These are phyloP conservation scores for Netelia inedita DNA, from an alignment of 2,888 invertebrate species.

Conservation along the genomic window DNA sequence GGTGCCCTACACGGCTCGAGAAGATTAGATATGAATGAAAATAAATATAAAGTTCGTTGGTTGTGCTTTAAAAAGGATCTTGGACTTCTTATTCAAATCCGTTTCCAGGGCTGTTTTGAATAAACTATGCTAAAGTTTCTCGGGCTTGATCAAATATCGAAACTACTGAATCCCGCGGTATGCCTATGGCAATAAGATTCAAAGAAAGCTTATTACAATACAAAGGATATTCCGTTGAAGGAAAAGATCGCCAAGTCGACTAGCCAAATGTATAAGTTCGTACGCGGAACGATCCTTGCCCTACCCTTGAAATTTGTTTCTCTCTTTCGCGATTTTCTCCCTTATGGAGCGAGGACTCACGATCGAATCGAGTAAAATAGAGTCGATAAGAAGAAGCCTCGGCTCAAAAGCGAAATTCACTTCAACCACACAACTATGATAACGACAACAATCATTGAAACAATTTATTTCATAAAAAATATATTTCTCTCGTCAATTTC, in stretches of 20 bases:
- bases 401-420: neutral
- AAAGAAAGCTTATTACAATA: conserved; percentile 79
- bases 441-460: too few relatives aligned
- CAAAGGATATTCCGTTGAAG: conserved; percentile 78
- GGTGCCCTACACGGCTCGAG: conserved; percentile 78
- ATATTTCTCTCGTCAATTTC: neutral
- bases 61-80: conserved; percentile 73
- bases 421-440: neutral
- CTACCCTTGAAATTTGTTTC: neutral
- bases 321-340: neutral
- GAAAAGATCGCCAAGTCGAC: neutral
- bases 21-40: conserved; percentile 78
- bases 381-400: neutral
- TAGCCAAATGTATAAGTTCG: neutral
- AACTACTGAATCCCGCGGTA: conserved; percentile 48
- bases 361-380: neutral
- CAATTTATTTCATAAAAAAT: too few relatives aligned
- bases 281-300: neutral
- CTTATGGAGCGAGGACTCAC: neutral
- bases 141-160: conserved; percentile 72
- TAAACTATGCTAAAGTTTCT: conserved; percentile 73
- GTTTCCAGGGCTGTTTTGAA: conserved; percentile 80
- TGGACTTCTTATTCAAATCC: conserved; percentile 82
- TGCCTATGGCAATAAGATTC: neutral
- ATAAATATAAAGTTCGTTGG: conserved; percentile 6